A percentile compares a stretch with the other conserved stretches of the same genome.
phyloP scores from a whole-genome alignment of 2,113 vertebrate species.

The Erpornis zantholeuca region DNA sequence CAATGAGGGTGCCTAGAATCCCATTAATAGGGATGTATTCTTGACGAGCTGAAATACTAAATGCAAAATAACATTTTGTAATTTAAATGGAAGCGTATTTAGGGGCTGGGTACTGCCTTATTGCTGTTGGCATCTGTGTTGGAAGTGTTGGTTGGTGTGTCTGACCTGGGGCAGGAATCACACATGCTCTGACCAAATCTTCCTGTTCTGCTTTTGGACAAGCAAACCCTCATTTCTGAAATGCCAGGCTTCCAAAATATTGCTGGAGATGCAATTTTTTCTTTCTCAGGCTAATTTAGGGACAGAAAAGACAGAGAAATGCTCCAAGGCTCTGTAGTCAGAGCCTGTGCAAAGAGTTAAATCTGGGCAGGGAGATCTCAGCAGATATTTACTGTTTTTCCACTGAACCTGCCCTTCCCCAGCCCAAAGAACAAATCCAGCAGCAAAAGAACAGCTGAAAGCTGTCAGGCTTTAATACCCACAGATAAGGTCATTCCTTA shows the following conservation, averaged over 20 bases:
- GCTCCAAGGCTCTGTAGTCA: not conserved
- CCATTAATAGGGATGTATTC: not conserved
- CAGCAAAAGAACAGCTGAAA: slow-evolving; percentile 33
- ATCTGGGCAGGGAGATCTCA: not conserved
- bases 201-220: not conserved
- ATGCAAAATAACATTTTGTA: not conserved
- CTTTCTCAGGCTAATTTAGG: not conserved
- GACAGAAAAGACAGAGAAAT: not conserved
- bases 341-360: not conserved
- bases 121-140: not conserved
- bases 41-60: not conserved
- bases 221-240: not conserved
- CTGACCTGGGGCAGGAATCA: not conserved
- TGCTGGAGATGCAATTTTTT: not conserved
- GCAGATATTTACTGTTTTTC: not conserved
- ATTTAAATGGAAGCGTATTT: not conserved
- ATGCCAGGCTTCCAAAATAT: not conserved
- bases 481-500: slow-evolving; percentile 38
- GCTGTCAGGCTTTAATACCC: slow-evolving; percentile 40
- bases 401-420: not conserved
- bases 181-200: not conserved
- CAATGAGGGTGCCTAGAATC: not conserved
- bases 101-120: not conserved
- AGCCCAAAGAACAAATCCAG: slow-evolving; percentile 16
- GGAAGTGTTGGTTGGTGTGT: not conserved